Conservation (phyloP, 2,888 invertebrate species). For the Hypsopygia costalis region DNA sequence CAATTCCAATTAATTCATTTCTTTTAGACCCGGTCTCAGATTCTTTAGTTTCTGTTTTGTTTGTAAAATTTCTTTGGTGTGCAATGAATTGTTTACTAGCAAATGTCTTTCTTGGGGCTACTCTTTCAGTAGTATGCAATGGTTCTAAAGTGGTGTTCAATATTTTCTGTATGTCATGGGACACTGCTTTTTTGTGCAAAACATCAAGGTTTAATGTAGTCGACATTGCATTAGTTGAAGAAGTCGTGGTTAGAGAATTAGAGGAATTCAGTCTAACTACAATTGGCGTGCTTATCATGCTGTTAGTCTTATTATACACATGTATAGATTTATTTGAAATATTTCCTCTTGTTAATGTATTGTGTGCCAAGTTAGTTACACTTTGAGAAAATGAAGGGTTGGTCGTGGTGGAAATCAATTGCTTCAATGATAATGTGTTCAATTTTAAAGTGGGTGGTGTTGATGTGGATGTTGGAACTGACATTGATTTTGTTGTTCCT, state of each 20-base stretch:
- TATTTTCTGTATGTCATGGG: conserved; percentile 19
- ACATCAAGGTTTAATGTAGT: conserved; percentile 20
- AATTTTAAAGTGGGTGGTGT: conserved; percentile 26
- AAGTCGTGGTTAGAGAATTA: conserved; percentile 45
- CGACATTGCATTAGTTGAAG: conserved; percentile 38
- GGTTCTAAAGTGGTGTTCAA: conserved; percentile 20
- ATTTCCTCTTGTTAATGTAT: conserved; percentile 23
- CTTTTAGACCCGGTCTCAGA: conserved; percentile 14
- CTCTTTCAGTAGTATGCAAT: conserved; percentile 15
- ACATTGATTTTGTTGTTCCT: conserved; percentile 51
- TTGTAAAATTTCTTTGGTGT: conserved; percentile 15
- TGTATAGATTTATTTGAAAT: conserved; percentile 21
- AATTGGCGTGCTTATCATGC: conserved; percentile 54
- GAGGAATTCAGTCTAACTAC: conserved; percentile 45
- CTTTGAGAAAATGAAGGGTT: conserved; percentile 16
- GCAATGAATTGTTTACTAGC: conserved; percentile 18
- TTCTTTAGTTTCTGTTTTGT: conserved; percentile 10
- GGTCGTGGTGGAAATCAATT: conserved; percentile 9
- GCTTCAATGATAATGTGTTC: conserved; percentile 13
- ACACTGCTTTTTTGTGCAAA: background rate
- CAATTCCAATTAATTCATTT: conserved; percentile 16
- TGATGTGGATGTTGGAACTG: conserved; percentile 34
- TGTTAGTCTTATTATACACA: conserved; percentile 61
- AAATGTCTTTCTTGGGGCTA: conserved; percentile 16
- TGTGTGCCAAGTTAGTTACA: conserved; percentile 23